A percentile compares a stretch with the other conserved stretches of the same genome.
Evolutionary conservation across 1,140 invertebrate species (phyloP).

Genomic region (Palaemon carinicauda): DNA sequence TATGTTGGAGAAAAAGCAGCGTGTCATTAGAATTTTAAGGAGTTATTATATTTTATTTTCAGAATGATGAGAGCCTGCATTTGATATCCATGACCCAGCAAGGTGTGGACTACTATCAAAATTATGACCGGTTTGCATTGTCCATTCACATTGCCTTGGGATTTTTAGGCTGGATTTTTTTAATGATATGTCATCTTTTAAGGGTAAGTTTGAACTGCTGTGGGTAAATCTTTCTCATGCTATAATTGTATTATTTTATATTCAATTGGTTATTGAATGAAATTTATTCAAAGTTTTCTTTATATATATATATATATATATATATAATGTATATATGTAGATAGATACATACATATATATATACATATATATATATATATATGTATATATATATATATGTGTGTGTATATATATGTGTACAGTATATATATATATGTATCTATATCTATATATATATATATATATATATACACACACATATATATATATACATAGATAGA

Average conservation of each 20-base stretch:
- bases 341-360: background rate
- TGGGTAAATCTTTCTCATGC: no score
- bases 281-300: background rate
- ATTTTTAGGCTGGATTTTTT: conserved; percentile 48
- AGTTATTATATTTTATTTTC: background rate
- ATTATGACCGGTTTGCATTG: conserved; percentile 36
- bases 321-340: background rate
- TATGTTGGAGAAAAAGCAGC: no score
- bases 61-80: conserved; percentile 32
- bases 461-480: no score
- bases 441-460: background rate
- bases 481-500: no score
- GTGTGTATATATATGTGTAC: no score
- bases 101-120: conserved; percentile 44
- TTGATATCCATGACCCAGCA: conserved; percentile 39
- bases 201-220: background rate
- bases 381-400: background rate
- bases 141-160: conserved; percentile 40
- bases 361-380: background rate
- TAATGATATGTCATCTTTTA: conserved; percentile 44
- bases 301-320: background rate
- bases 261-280: background rate
- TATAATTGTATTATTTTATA: no score
- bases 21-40: background rate
- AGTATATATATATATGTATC: background rate